Evolutionary conservation across 2,888 invertebrate species (phyloP), one percentile per base, ranked within the genome.

Genomic region (Selenia dentaria): DNA sequence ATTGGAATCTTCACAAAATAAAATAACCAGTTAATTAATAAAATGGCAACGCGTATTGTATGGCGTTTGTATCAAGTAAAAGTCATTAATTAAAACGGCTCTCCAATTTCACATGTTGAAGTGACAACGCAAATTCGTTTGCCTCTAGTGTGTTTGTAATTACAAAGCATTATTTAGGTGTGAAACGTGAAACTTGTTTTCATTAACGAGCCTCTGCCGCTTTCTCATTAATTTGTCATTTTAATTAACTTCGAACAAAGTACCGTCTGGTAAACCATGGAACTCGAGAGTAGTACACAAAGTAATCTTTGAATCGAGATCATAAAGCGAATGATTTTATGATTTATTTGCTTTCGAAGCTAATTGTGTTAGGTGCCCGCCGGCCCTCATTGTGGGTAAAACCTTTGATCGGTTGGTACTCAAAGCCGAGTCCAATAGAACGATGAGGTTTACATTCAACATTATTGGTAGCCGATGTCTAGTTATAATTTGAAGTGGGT

Each of bases 41-140:
- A 57, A 62, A 62, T 57, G 59, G 51, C 42, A 46, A 62, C 57
- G 47, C 52, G 63, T 59, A 65, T 70, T 67, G 64, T 69, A 68
- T 54, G n/a, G 44, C 54, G 37, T 38, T 38, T 51, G 41, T 44
- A 65, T 68, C 62, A 67, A 67, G 70, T 78, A 78, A 84, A 84
- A 86, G 84, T 71, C 68, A 70, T 74, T 81, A 83, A 86, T 85
- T 87, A 84, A 81, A 82, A 79, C 67, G 61, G 61, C 75, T 82
- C 76, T 82, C 75, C 72, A 70, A 78, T 80, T 79, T 74, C 73
- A 79, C 72, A 74, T 67, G 67, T 70, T 64, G 73, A 79, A 76
- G 77, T 85, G 85, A 87, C 85, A 82, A 69, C 74, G 85, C 81
- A 74, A 82, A 83, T 79, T 79, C 51, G 73, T 73, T 65, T 73